phyloP scores from a whole-genome alignment of 2,888 invertebrate species.

The Rhogogaster chlorosoma region DNA sequence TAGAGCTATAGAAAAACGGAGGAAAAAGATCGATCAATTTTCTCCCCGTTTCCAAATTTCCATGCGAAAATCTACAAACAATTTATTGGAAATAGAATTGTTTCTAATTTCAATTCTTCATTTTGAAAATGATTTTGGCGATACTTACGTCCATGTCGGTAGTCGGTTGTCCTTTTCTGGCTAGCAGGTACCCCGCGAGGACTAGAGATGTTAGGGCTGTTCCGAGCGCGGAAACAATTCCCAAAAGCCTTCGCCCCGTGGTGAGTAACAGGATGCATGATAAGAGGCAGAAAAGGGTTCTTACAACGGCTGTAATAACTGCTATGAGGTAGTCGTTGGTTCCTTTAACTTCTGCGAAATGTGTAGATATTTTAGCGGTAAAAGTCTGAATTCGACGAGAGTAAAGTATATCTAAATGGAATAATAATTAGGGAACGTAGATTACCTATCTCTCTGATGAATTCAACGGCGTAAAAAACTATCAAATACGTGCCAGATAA shows the following conservation, averaged over 20 bases:
- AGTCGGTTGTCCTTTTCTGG: slow-evolving; percentile 72
- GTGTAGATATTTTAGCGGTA: neutral
- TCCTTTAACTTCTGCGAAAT: slow-evolving; percentile 76
- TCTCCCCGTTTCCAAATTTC: neutral
- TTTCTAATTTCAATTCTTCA: neutral
- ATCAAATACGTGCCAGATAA: slow-evolving; percentile 88
- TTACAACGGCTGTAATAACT: slow-evolving; percentile 84
- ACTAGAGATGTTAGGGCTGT: slow-evolving; percentile 83
- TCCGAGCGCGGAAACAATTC: slow-evolving; percentile 84
- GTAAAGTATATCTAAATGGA: neutral
- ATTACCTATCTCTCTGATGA: slow-evolving; percentile 81
- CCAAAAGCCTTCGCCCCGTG: slow-evolving; percentile 84
- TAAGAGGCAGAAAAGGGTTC: slow-evolving; percentile 83
- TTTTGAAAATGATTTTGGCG: neutral
- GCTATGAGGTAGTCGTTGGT: slow-evolving; percentile 82
- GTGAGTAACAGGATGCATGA: slow-evolving; percentile 84
- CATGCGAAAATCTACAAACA: neutral
- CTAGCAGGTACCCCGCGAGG: slow-evolving; percentile 80
- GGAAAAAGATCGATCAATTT: neutral
- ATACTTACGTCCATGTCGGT: slow-evolving; percentile 66
- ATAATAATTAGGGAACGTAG: neutral
- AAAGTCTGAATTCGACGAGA: neutral
- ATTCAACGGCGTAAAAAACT: slow-evolving; percentile 89
- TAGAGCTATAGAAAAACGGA: slow-evolving; percentile 65
- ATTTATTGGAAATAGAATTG: no score